Conservation (phyloP, 1,140 invertebrate genomes). For the Thaumatotibia leucotreta region DNA sequence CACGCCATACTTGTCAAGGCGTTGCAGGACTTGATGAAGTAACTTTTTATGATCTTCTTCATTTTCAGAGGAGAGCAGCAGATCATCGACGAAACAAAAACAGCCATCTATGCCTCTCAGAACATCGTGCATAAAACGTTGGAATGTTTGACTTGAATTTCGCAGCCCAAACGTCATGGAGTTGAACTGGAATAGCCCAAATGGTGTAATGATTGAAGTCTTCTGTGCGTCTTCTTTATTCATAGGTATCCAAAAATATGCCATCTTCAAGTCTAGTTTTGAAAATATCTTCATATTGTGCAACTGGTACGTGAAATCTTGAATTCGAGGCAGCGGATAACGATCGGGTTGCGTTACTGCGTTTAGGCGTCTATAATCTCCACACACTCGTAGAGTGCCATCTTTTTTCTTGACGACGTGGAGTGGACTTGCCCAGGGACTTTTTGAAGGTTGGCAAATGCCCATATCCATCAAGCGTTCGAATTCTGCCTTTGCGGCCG, state of each 20-base stretch:
- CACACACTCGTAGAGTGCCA: conserved; percentile 54
- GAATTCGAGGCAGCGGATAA: conserved; percentile 19
- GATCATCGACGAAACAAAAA: conserved; percentile 46
- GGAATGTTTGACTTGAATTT: conserved; percentile 45
- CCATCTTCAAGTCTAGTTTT: conserved; percentile 29
- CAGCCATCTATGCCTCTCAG: background rate
- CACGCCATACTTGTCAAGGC: conserved; percentile 33
- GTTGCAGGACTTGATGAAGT: conserved; percentile 30
- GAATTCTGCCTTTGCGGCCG: too few relatives aligned
- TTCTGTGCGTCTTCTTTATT: background rate
- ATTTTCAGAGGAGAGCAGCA: conserved; percentile 41
- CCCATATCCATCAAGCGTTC: background rate
- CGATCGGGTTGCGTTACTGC: too few relatives aligned
- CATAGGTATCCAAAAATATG: background rate
- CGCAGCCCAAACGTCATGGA: conserved; percentile 42
- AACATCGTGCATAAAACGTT: conserved; percentile 25
- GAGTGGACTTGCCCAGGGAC: conserved; percentile 56
- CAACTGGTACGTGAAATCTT: conserved; percentile 44
- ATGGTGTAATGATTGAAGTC: conserved; percentile 2
- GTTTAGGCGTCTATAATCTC: conserved; percentile 58
- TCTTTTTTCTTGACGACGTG: conserved; percentile 60
- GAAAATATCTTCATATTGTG: conserved; percentile 63
- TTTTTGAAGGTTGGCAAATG: conserved; percentile 16
- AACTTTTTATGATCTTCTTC: conserved; percentile 36
- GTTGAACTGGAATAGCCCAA: conserved; percentile 48